Evolutionary conservation across 2,113 vertebrate genomes (phyloP).

Genomic region (Poeciliopsis turrubarensis): DNA sequence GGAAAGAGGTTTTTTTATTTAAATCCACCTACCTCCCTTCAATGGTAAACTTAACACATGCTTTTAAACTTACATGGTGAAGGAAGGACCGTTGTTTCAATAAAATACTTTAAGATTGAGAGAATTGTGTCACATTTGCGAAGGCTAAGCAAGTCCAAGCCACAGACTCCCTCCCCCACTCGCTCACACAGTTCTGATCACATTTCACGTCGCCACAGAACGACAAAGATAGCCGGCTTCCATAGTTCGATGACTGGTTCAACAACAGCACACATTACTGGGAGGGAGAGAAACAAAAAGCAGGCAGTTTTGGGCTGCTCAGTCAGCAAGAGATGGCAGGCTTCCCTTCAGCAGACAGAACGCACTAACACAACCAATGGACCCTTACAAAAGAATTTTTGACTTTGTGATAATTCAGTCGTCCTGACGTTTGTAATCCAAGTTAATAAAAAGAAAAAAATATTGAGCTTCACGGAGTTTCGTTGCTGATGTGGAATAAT

Average conservation of each 20-base stretch:
- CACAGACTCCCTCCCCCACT: conserved; percentile 60
- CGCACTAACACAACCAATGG: conserved; percentile 61
- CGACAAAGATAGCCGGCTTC: conserved; percentile 73
- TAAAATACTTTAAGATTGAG: conserved; percentile 15
- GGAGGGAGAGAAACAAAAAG: conserved; percentile 73
- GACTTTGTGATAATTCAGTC: conserved; percentile 35
- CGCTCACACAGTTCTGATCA: conserved; percentile 67
- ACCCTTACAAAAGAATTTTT: conserved; percentile 64
- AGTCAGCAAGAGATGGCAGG: conserved; percentile 76
- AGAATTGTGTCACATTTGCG: conserved; percentile 31
- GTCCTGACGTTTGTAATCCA: conserved; percentile 14
- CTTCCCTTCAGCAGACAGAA: conserved; percentile 62
- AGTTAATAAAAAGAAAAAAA: not conserved
- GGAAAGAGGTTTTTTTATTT: conserved; percentile 25
- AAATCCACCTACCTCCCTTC: conserved; percentile 21
- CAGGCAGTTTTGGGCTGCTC: conserved; percentile 76
- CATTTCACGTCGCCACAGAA: conserved; percentile 78
- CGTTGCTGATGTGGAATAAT: not conserved
- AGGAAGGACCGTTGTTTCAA: not conserved
- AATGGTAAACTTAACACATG: not conserved
- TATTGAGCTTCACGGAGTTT: not conserved
- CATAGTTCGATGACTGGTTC: conserved; percentile 66
- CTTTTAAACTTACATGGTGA: not conserved
- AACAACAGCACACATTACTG: conserved; percentile 63
- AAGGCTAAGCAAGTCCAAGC: conserved; percentile 43